Conservation (phyloP, 2,797 vertebrate genomes). For the Sternotherus odoratus region DNA sequence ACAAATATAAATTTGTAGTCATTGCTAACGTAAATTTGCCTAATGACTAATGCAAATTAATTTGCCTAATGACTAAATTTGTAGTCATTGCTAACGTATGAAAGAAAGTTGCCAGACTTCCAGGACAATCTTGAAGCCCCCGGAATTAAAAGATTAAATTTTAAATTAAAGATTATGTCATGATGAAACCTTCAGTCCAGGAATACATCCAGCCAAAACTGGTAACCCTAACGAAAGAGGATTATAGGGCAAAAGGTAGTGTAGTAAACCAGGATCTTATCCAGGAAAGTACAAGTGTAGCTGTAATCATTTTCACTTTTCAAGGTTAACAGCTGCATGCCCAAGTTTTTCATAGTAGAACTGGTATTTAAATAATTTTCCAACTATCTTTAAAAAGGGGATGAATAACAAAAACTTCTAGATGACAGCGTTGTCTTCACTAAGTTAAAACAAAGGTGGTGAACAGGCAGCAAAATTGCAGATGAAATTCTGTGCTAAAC, state of each 20-base stretch:
- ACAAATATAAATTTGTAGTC: no score
- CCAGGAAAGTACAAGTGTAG: neutral
- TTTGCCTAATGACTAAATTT: no score
- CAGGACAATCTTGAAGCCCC: no score
- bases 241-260: neutral
- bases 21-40: no score
- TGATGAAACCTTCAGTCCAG: no score
- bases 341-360: neutral
- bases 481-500: neutral
- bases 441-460: neutral
- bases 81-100: no score
- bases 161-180: no score
- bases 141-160: no score
- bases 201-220: no score
- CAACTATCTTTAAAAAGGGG: neutral
- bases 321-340: neutral
- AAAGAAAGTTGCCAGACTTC: no score
- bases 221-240: no score
- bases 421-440: neutral
- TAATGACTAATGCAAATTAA: no score
- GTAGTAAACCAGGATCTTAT: conserved; percentile 12
- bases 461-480: neutral
- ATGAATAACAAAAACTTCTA: neutral
- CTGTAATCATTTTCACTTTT: neutral
- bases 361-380: neutral